phyloP scores from a whole-genome alignment of 1,140 invertebrate species.

The Zophobas morio region DNA sequence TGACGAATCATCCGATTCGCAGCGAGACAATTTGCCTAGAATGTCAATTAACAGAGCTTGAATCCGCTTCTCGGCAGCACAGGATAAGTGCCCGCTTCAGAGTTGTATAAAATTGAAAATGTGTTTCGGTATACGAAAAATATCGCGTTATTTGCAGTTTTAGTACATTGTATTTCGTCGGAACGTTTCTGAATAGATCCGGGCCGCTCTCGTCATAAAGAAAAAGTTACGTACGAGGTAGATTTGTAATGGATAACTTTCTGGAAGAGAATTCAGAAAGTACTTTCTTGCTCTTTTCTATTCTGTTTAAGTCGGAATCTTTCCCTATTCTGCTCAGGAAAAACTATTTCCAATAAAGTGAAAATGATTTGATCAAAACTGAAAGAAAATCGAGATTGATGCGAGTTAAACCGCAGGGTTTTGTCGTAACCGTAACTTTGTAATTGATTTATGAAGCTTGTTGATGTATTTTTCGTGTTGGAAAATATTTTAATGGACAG shows the following conservation, averaged over 20 bases:
- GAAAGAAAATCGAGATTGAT: slow-evolving; percentile 17
- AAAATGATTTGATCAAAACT: slow-evolving; percentile 33
- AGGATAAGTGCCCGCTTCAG: too few relatives aligned
- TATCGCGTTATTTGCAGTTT: neutral
- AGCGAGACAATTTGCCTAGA: too few relatives aligned
- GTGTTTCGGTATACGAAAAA: neutral
- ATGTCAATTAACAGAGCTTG: too few relatives aligned
- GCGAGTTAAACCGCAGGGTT: slow-evolving; percentile 16
- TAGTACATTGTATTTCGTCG: neutral
- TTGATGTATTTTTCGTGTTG: slow-evolving; percentile 29
- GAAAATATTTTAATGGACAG: slow-evolving; percentile 7
- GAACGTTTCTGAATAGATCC: slow-evolving; percentile 1
- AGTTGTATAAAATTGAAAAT: neutral
- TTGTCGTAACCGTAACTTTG: slow-evolving; percentile 16
- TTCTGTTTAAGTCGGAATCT: slow-evolving; percentile 5
- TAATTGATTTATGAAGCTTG: slow-evolving; percentile 31
- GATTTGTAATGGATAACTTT: slow-evolving; percentile 37
- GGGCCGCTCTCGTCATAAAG: slow-evolving; percentile 10
- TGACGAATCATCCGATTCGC: too few relatives aligned
- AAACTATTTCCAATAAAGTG: slow-evolving; percentile 31
- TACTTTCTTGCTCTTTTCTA: slow-evolving; percentile 27
- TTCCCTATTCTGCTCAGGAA: slow-evolving; percentile 5
- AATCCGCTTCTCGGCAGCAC: too few relatives aligned
- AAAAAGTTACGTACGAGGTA: slow-evolving; percentile 30
- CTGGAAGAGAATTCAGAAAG: slow-evolving; percentile 24